Base-by-base conservation (phyloP, 2,797 vertebrate genomes). In the Limnodromus scolopaceus region DNA sequence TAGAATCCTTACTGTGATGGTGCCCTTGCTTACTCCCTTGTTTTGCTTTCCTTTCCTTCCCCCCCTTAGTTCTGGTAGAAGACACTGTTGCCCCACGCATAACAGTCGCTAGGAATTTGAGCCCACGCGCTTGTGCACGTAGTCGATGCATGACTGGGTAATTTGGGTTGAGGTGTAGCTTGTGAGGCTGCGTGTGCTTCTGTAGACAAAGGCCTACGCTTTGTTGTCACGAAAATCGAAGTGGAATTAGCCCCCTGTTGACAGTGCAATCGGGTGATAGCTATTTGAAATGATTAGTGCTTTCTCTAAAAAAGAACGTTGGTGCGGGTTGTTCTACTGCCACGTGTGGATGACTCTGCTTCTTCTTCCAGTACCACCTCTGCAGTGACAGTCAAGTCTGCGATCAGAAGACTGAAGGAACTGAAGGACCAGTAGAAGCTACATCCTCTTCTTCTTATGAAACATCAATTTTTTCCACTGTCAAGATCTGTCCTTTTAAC, bases 381-480 rank as follows among this genome's bases (percentile, higher is more conserved):
- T 30, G 99, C 99, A 13, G 99, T 99, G 97, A 99, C 99, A 85
- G 99, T 99, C 79, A 99, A 99, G 97, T 99, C 99, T 30, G 99
- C 99, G 1, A 99, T 99, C 98, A 99, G 99, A 98, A 99, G 99
- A 97, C 98, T 99, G 98, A 99, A 99, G 98, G 99, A 99, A 96
- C 88, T 99, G 98, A 99, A 99, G 98, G 99, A 99, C 98, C 99
- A 99, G 98, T 99, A 99, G 98, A 98, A 85, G 85, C 80, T 76
- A 5, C 34, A 24, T 87, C 79, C 27, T 49, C 10, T 24, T 92
- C 46, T 84, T 75, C 64, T 38, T 77, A 28, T 78, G 72, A 45
- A 94, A 88, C 74, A 24, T 82, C 49, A 2, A 69, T 69, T 78
- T 68, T 78, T 45, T 17, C 48, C 84, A 45, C 63, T 77, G 48